A percentile compares a stretch with the other conserved stretches of the same genome.
Evolutionary conservation across 2,797 vertebrate species (phyloP).

Genomic region (Ispidina picta): DNA sequence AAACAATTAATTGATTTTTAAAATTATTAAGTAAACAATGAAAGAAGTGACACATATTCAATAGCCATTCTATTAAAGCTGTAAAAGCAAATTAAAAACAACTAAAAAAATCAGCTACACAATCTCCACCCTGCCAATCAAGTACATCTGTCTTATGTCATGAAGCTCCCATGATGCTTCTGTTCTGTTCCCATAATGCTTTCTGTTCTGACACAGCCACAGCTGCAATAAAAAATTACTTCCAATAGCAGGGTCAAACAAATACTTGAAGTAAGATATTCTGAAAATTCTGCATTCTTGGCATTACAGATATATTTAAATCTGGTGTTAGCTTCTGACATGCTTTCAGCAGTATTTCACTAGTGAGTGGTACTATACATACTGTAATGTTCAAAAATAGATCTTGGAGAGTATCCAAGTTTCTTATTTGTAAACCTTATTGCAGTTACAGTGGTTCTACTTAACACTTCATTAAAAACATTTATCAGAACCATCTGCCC

Average conservation of each 20-base stretch:
- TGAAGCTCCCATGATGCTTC: background rate
- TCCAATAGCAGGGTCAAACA: background rate
- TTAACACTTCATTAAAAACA: background rate
- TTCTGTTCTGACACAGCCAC: background rate
- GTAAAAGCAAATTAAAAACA: background rate
- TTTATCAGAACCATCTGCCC: slow-evolving; percentile 23
- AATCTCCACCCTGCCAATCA: background rate
- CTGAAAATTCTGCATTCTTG: slow-evolving; percentile 11
- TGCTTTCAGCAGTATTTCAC: slow-evolving; percentile 1
- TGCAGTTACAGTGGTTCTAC: background rate
- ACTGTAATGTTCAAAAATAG: slow-evolving; percentile 19
- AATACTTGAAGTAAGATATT: background rate
- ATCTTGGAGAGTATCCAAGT: slow-evolving; percentile 23
- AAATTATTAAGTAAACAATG: background rate
- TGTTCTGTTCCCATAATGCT: background rate
- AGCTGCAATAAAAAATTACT: slow-evolving; percentile 21
- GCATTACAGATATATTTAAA: slow-evolving; percentile 19
- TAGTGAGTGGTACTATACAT: background rate
- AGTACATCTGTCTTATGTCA: background rate
- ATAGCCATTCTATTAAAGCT: background rate
- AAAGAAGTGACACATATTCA: background rate
- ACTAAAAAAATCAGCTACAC: background rate
- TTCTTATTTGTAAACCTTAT: slow-evolving; percentile 34
- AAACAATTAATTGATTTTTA: background rate
- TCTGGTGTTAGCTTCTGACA: background rate